These are phyloP conservation scores for Pantherophis guttatus DNA, from an alignment of 2,113 vertebrate species.

Conservation along the genomic window DNA sequence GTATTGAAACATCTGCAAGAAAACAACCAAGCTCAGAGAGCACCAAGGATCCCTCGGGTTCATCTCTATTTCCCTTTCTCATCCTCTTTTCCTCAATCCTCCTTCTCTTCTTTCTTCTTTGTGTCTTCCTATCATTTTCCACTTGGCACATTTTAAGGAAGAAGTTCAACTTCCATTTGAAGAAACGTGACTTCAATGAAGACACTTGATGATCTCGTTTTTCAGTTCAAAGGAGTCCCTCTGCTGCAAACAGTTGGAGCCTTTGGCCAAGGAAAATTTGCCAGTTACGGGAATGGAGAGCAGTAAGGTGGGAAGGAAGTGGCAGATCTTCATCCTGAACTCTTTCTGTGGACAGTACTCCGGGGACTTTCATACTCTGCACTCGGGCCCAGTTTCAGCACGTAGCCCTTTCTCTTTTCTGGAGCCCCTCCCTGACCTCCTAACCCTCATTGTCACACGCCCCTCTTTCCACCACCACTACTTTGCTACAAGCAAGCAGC, in stretches of 20 bases:
- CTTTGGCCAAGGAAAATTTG: neutral
- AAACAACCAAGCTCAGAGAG: neutral
- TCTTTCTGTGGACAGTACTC: neutral
- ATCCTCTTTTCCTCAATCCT: neutral
- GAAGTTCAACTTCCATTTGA: slow-evolving; percentile 12
- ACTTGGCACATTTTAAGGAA: neutral
- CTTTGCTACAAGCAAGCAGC: neutral
- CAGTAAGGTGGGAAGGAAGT: slow-evolving; percentile 3
- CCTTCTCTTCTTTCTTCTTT: neutral
- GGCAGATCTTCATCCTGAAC: slow-evolving; percentile 1
- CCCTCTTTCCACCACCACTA: neutral
- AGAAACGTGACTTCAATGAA: neutral
- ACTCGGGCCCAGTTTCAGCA: neutral
- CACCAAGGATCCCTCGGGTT: neutral
- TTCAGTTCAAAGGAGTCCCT: neutral
- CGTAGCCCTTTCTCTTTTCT: slow-evolving; percentile 5
- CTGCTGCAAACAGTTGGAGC: neutral
- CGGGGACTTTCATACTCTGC: neutral
- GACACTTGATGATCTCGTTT: neutral
- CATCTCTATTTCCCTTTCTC: neutral
- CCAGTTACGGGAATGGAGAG: neutral
- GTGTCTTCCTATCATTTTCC: neutral
- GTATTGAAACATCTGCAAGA: neutral
- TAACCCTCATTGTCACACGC: slow-evolving; percentile 15
- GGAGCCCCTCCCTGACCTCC: slow-evolving; percentile 41